Base-by-base conservation (phyloP, 2,797 vertebrate species). In the Buphagus erythrorhynchus region DNA sequence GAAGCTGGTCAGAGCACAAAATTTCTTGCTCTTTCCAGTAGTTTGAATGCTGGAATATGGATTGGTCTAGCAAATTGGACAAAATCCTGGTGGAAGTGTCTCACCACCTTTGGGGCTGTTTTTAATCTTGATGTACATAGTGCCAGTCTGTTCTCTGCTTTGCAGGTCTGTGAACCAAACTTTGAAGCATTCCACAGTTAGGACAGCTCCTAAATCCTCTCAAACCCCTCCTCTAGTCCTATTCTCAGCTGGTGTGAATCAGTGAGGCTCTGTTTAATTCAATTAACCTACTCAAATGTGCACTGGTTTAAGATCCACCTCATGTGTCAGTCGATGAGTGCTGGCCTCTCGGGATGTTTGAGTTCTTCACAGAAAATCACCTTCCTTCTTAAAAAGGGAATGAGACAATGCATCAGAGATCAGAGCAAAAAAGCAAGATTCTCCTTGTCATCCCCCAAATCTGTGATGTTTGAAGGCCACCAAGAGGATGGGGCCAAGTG, bases 251-350 rank as follows among this genome's bases (percentile, higher is more conserved):
- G 40, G 16, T 38, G 13, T 52, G 55, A 63, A 73, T 59, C 51
- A 67, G 11, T 0, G 0, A 75, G 48, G 31, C 33, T 59, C 46
- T 40, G 15, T 92, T 93, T 90, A 81, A 93, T 69, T 77, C 80
- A 85, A 17, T 78, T 83, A 73, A 38, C 31, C 35, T 58, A 62
- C 65, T 93, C 79, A 74, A 40, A 86, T 85, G 29, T 51, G 33
- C 68, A 29, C 45, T 4, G 5, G 29, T 77, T 79, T 77, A 91
- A 90, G 91, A 74, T 77, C 43, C 17, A 55, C 38, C n/a, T 69
- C 26, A 24, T 28, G 13, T 38, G 35, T 63, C 3, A 0, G 46
- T 59, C 0, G 0, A 11, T 63, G 74, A 94, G 51, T 0, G 0
- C 20, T 40, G 62, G 17, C 38, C 54, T 84, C 83, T 66, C 68